Conservation (phyloP, 2,888 invertebrate genomes). For the Drosophila villosipedis region DNA sequence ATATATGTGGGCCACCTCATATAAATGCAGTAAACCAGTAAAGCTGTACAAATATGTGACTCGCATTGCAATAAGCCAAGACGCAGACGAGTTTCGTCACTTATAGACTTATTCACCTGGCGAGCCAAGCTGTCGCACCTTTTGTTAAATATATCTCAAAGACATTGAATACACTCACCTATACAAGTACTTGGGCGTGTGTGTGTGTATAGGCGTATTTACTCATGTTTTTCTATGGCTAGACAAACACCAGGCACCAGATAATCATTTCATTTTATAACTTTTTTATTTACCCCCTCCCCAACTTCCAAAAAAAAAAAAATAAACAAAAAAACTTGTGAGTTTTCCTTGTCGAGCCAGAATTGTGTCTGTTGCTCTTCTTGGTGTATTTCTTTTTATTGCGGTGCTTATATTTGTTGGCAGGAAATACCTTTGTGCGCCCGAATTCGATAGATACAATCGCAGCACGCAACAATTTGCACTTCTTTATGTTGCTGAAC, state of each 20-base stretch:
- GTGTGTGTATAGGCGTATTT: slow-evolving; percentile 15
- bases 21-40: slow-evolving; percentile 65
- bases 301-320: not conserved
- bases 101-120: slow-evolving; percentile 73
- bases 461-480: slow-evolving; percentile 79
- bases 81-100: slow-evolving; percentile 39
- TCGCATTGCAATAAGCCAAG: slow-evolving; percentile 62
- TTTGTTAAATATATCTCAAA: slow-evolving; percentile 35
- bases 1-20: slow-evolving; percentile 48
- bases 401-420: slow-evolving; percentile 75
- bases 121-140: slow-evolving; percentile 20
- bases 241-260: slow-evolving; percentile 71
- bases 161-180: slow-evolving; percentile 9
- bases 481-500: slow-evolving; percentile 77
- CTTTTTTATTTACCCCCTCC: slow-evolving; percentile 62
- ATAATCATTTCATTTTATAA: slow-evolving; percentile 80
- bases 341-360: slow-evolving; percentile 49
- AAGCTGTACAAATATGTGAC: slow-evolving; percentile 68
- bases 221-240: slow-evolving; percentile 53
- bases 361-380: slow-evolving; percentile 32
- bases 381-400: slow-evolving; percentile 64
- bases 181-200: not conserved
- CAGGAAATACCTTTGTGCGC: slow-evolving; percentile 77
- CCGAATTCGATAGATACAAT: slow-evolving; percentile 75
- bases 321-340: slow-evolving; percentile 21